A percentile compares a stretch with the other conserved stretches of the same genome.
Conservation (phyloP, 1,140 invertebrate genomes). For the Brachionus rotundiformis region DNA sequence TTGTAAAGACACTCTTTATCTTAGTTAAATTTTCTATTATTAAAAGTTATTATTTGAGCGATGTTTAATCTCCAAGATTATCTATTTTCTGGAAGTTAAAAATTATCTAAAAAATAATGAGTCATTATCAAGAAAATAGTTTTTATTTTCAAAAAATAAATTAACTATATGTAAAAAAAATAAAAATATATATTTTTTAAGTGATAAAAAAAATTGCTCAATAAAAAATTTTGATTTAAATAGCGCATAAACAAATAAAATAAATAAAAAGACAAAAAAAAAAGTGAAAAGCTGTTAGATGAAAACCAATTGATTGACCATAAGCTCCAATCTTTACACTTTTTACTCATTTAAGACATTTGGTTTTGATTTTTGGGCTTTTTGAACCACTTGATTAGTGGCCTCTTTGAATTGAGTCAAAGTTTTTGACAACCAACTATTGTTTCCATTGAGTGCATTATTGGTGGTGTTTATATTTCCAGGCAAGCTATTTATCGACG, state of each 20-base stretch:
- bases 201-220: not conserved
- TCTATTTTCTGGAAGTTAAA: too few species aligned
- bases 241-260: constrained; percentile 3
- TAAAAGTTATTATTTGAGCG: too few species aligned
- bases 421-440: constrained; percentile 46
- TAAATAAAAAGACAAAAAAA: not conserved
- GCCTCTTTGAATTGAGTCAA: constrained; percentile 45
- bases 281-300: not conserved
- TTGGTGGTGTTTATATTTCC: not conserved
- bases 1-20: too few species aligned
- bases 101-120: too few species aligned
- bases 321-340: not conserved
- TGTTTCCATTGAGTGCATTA: not conserved
- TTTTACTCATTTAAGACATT: not conserved
- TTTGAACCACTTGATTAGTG: constrained; percentile 49
- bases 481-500: constrained; percentile 3
- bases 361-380: constrained; percentile 35
- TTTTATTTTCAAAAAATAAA: constrained; percentile 8
- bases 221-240: not conserved
- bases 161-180: not conserved
- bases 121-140: not conserved
- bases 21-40: too few species aligned
- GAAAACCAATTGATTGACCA: not conserved
- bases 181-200: not conserved
- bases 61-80: too few species aligned